phyloP scores from a whole-genome alignment of 2,888 invertebrate genomes.

The Litoditis marina region DNA sequence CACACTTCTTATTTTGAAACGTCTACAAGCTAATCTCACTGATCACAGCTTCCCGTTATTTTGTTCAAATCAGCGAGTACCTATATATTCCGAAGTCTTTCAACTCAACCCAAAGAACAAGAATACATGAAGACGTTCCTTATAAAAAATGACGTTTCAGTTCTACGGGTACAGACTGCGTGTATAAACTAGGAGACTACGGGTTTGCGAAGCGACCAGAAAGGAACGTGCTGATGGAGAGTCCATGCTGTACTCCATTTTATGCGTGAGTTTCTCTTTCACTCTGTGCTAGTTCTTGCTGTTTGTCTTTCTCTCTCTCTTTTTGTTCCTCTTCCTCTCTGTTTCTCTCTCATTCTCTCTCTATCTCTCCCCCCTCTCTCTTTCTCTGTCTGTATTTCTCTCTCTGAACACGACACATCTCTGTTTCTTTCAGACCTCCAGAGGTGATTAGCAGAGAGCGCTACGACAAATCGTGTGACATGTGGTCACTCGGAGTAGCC shows the following conservation, averaged over 20 bases:
- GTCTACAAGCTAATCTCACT: too few species aligned
- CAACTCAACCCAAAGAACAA: too few species aligned
- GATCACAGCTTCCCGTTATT: too few species aligned
- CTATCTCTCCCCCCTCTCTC: not conserved
- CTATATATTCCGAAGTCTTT: too few species aligned
- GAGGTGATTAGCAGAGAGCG: conserved; percentile 94
- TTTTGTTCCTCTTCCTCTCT: too few species aligned
- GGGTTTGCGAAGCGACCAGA: conserved; percentile 94
- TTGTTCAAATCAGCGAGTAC: too few species aligned
- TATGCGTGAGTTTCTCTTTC: conserved; percentile 72
- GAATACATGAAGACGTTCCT: too few species aligned
- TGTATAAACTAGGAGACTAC: conserved; percentile 94
- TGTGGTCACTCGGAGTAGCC: conserved; percentile 97
- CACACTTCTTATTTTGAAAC: too few species aligned
- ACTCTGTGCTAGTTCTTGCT: not conserved
- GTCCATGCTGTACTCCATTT: conserved; percentile 98
- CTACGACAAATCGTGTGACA: conserved; percentile 97
- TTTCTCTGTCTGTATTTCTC: too few species aligned
- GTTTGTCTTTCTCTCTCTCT: not conserved
- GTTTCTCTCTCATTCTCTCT: too few species aligned
- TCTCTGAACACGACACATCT: not conserved
- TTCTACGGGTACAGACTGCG: conserved; percentile 71
- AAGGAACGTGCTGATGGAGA: conserved; percentile 78
- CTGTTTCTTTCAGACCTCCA: conserved; percentile 65
- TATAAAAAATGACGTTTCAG: conserved; percentile 30